Base-by-base conservation (phyloP, 2,888 invertebrate species). In the Erebia epiphron region DNA sequence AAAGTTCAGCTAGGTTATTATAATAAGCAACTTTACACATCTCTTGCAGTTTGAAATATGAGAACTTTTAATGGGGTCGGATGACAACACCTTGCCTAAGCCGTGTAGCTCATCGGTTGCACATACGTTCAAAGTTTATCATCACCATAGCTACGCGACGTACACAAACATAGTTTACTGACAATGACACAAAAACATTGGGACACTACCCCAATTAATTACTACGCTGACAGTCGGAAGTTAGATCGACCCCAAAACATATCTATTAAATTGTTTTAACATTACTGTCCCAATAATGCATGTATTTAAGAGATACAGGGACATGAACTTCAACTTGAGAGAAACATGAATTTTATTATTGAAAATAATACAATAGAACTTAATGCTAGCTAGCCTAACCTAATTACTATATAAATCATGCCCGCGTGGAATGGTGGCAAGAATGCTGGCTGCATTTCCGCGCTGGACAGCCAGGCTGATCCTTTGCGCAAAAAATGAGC, bases 131-230 rank as follows among this genome's bases (percentile, higher is more conserved):
- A 60, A 66, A 73, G 66, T 70, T 73, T 63, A 67, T 52, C 49
- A 67, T 74, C 71, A 64, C 75, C 74, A 76, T 74, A 68, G 70
- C 76, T 73, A 77, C 77, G 14, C 41, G 8, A 67, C 79, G 82
- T 80, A 78, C 80, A 82, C 83, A 88, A 87, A 21, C 87, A 88
- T 76, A 87, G 77, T 86, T 87, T 75, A 46, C 43, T 77, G 80
- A 82, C 81, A 83, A 79, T 79, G 76, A 77, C 76, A 79, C 75
- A 79, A 18, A 77, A 76, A 77, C 73, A 74, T 61, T 46, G 69
- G 63, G 35, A 68, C 60, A 62, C 65, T 71, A 72, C 68, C 73
- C 69, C 56, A 75, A 73, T 73, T 75, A 74, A 75, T 75, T 62
- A 73, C 63, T 52, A 54, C 62, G 54, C 41, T 60, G 67, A 50